Base-by-base conservation (phyloP, 2,113 vertebrate genomes). In the Lampris incognitus region DNA sequence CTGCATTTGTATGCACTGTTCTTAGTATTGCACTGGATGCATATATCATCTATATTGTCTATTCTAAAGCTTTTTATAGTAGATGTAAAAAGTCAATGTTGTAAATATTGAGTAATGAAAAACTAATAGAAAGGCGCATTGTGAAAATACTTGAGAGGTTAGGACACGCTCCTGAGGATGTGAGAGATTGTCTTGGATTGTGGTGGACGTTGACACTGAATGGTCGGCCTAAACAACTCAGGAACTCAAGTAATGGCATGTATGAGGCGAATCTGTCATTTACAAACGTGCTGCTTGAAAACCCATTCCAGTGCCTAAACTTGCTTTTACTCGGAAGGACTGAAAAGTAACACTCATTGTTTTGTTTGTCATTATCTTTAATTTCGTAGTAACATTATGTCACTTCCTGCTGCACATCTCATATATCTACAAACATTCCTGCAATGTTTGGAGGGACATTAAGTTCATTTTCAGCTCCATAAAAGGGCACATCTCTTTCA, bases 1-100 rank as follows among this genome's bases (percentile, higher is more conserved):
- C 68, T 81, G n/a, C 72, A 61, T 81, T 68, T 84, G n/a, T 63
- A 76, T 85, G 74, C 83, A 79, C 76, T 88, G 79, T 79, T 62
- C 49, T 60, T 37, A 79, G 48, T 60, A 66, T 91, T 93, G 91
- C 90, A 87, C 92, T 91, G 91, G 89, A 86, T 91, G 84, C 85
- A 87, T 89, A 76, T 66, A 49, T 74, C 72, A 72, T 89, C 40
- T 84, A 56, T 57, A 71, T 69, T 84, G 52, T 71, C 65, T 39
- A 70, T 40, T 38, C 81, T 46, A 73, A 64, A 9, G 50, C 5
- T 58, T 64, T 41, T 81, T 76, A 57, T 69, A 24, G 24, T 59
- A 44, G 60, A 74, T 60, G 9, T 40, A 39, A 10, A 60, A 4
- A 40, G 39, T 8, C 7, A 46, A 4, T 46, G 44, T 4, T 61